Conservation (phyloP, 1,140 invertebrate genomes). For the Pseudomyrmex cubaensis region DNA sequence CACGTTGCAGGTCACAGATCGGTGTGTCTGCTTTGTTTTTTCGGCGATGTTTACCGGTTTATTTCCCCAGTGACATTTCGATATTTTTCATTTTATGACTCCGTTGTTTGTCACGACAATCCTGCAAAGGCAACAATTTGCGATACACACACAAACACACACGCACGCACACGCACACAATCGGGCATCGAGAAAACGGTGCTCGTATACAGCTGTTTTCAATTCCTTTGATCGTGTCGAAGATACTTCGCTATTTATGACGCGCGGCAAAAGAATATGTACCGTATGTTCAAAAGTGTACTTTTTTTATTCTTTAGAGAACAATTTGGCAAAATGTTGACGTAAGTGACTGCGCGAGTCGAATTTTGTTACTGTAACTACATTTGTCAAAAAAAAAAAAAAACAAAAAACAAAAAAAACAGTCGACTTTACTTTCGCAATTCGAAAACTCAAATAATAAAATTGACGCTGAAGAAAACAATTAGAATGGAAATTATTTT, state of each 20-base stretch:
- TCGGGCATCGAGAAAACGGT: not conserved
- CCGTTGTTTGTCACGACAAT: conserved; percentile 22
- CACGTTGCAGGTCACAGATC: not conserved
- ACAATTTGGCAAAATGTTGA: not conserved
- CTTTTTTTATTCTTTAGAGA: conserved; percentile 1
- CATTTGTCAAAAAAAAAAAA: not conserved
- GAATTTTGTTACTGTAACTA: conserved; percentile 9
- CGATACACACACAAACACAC: too few species aligned
- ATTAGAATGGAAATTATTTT: not conserved
- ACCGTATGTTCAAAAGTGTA: not conserved
- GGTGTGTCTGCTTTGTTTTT: conserved; percentile 6
- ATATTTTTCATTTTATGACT: conserved; percentile 49
- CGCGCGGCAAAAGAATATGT: too few species aligned
- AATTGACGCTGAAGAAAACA: not conserved
- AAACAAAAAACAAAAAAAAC: too few species aligned
- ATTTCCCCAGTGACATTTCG: conserved; percentile 47
- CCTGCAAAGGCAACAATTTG: conserved; percentile 21
- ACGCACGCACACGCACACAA: too few species aligned
- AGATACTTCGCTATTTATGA: conserved; percentile 39
- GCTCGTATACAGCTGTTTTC: conserved; percentile 29
- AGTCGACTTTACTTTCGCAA: not conserved
- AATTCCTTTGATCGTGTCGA: conserved; percentile 9
- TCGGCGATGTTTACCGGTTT: conserved; percentile 34
- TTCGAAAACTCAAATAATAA: not conserved
- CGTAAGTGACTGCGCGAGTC: not conserved